Percentiles rank a stretch among this genome's conserved stretches.
These are phyloP conservation scores for Porites rus DNA, from an alignment of 92 coral and sea anemone species.

Conservation along the genomic window DNA sequence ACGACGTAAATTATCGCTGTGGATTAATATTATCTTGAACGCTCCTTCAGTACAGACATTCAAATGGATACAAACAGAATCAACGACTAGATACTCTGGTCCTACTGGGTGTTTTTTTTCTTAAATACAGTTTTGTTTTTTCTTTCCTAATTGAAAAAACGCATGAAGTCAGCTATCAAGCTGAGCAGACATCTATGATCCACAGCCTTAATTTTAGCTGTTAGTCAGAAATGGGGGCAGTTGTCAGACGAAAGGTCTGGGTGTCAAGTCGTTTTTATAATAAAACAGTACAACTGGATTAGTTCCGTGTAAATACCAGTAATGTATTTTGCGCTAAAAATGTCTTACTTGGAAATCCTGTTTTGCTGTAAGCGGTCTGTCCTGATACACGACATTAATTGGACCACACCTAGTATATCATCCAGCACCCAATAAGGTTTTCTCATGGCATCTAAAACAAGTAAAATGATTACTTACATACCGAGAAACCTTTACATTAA, in stretches of 20 bases:
- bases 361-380: slow-evolving; percentile 86
- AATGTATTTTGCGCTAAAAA: neutral
- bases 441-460: slow-evolving; percentile 78
- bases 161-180: no score
- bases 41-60: neutral
- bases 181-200: no score
- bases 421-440: slow-evolving; percentile 92
- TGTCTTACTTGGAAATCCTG: slow-evolving; percentile 84
- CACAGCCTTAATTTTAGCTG: no score
- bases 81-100: no score
- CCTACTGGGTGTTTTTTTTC: no score
- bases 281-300: neutral
- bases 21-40: neutral
- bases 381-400: slow-evolving; percentile 80
- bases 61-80: neutral
- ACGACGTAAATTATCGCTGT: neutral
- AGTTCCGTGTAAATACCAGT: neutral
- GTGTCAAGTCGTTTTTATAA: no score
- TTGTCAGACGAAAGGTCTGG: no score
- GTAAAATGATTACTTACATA: neutral
- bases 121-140: no score
- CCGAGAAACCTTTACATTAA: neutral
- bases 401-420: slow-evolving; percentile 77
- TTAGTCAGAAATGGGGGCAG: no score
- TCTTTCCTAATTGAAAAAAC: no score